Base-by-base conservation (phyloP, 2,113 vertebrate genomes). In the Muntiacus muntjak region DNA sequence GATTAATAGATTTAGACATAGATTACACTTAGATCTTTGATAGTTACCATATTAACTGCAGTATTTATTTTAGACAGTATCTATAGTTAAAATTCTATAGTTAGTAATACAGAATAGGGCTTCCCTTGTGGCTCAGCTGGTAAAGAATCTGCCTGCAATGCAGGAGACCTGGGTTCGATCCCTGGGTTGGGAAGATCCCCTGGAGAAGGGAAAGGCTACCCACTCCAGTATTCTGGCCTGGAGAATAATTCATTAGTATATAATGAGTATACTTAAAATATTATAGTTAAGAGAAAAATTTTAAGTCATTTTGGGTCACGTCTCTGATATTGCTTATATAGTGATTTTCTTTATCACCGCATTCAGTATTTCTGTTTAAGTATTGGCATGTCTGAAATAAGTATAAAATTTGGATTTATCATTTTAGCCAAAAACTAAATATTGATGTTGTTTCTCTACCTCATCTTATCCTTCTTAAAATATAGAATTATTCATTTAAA, bases 381-480 rank as follows among this genome's bases (percentile, higher is more conserved):
- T 79, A 30, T 83, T 86, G 57, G 19, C 60, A 64, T 89, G 5
- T 40, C 40, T 95, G 78, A 97, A 95, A 85, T 81, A 71, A 94
- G 2, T 79, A 21, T n/a, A 91, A 16, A 84, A 62, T 89, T 91
- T 81, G 36, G 5, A 64, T 88, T 88, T 83, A 16, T 92, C 25
- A 33, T 85, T 97, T 85, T 26, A 6, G 28, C 57, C 40, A 84
- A 95, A 91, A 89, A n/a, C 60, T 83, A 58, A 81, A 13, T 62
- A 25, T 50, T 5, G 5, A 36, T 94, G 19, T 60, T 91, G 19
- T 57, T 95, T 88, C 23, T 82, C 25, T 86, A 25, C 19, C 62
- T 91, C n/a, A 71, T 93, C 5, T 67, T 64, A 83, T 7, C 93
- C 25, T 33, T 94, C 84, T 90, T 83, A 50, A 98, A 88, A 91